These are phyloP conservation scores for Acrobasis repandana DNA, from an alignment of 2,888 invertebrate species.

Conservation along the genomic window DNA sequence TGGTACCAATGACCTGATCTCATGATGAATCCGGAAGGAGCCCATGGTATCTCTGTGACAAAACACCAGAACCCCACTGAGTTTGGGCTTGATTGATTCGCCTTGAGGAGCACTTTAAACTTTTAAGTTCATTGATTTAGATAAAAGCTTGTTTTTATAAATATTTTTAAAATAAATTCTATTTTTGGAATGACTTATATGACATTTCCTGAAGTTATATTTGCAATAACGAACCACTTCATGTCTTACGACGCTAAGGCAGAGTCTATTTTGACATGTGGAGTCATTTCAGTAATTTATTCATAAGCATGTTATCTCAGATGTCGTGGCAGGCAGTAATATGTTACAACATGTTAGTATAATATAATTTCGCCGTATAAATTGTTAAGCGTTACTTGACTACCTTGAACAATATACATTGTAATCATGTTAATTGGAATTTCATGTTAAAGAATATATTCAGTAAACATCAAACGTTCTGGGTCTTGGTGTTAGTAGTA, in stretches of 20 bases:
- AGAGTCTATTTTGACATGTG: conserved; percentile 1
- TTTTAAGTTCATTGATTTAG: too few relatives aligned
- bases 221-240: background rate
- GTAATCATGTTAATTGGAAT: conserved; percentile 10
- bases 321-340: conserved; percentile 27
- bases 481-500: too few relatives aligned
- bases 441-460: background rate
- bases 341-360: conserved; percentile 28
- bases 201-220: background rate
- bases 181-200: background rate
- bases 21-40: too few relatives aligned
- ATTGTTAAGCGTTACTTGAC: conserved; percentile 21
- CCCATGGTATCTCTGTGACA: too few relatives aligned
- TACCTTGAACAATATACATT: conserved; percentile 8
- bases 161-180: too few relatives aligned
- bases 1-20: too few relatives aligned
- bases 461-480: background rate
- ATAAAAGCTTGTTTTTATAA: too few relatives aligned
- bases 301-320: conserved; percentile 31
- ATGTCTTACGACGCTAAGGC: background rate
- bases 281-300: conserved; percentile 26
- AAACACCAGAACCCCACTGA: too few relatives aligned
- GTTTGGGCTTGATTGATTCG: too few relatives aligned
- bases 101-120: too few relatives aligned
- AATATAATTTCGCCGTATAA: conserved; percentile 19